Conservation (phyloP, 1,140 invertebrate genomes). For the Akabosia matsudoensis region DNA sequence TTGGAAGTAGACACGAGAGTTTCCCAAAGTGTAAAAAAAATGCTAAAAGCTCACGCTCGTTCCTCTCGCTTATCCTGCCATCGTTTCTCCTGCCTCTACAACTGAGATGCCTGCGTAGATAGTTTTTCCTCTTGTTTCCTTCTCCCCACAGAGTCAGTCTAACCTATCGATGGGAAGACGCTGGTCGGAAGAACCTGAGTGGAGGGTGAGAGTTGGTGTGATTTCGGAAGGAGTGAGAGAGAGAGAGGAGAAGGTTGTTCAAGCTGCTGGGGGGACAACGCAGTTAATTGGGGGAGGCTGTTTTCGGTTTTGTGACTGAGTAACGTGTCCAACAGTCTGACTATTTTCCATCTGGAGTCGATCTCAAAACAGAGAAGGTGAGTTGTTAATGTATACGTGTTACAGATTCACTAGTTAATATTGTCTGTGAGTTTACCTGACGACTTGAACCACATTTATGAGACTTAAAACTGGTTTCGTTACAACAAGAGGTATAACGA, state of each 20-base stretch:
- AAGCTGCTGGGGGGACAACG: background rate
- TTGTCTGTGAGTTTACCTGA: too few relatives aligned
- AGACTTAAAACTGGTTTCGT: too few relatives aligned
- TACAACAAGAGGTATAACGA: too few relatives aligned
- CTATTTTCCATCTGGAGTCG: background rate
- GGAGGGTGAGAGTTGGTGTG: constrained; percentile 1
- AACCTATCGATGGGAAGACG: background rate
- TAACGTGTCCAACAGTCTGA: background rate
- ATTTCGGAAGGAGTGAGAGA: background rate
- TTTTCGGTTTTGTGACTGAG: too few relatives aligned
- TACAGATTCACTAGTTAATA: too few relatives aligned
- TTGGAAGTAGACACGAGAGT: background rate
- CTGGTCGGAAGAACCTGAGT: background rate
- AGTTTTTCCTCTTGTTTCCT: background rate
- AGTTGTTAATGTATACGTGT: too few relatives aligned
- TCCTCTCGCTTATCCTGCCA: too few relatives aligned
- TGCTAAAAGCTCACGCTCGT: too few relatives aligned
- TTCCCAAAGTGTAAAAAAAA: too few relatives aligned
- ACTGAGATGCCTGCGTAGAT: background rate
- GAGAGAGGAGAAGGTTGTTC: background rate
- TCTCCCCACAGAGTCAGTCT: background rate
- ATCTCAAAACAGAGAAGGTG: background rate
- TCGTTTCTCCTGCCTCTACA: too few relatives aligned
- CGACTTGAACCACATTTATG: too few relatives aligned
- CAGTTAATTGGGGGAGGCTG: background rate